Percentiles rank a stretch among this genome's conserved stretches.
These are phyloP conservation scores for Parazoanthus darwini DNA, from an alignment of 92 coral and sea anemone species.

Conservation along the genomic window DNA sequence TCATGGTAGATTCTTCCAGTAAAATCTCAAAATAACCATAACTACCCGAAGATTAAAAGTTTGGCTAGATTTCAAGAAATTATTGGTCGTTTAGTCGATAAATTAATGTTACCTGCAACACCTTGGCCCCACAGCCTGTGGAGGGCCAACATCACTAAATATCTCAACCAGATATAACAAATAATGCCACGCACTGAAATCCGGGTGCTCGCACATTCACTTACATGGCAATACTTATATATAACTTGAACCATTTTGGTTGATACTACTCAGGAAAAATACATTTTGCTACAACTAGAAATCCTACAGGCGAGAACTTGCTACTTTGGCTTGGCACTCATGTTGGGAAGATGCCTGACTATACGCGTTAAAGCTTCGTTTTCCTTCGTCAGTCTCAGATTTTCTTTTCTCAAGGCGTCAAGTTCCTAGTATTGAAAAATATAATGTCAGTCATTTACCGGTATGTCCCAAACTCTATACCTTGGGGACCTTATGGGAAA, in stretches of 20 bases:
- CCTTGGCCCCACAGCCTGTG: background rate
- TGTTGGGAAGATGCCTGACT: slow-evolving; percentile 80
- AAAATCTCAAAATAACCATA: background rate
- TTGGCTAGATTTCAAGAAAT: background rate
- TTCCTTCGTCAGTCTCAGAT: slow-evolving; percentile 84
- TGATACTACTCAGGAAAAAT: background rate
- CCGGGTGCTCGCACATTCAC: background rate
- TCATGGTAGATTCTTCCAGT: background rate
- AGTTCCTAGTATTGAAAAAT: slow-evolving; percentile 63
- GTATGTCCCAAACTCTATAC: too few species aligned
- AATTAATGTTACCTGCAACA: slow-evolving; percentile 27
- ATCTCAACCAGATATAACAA: slow-evolving; percentile 24
- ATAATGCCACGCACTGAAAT: slow-evolving; percentile 18
- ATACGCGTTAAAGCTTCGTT: slow-evolving; percentile 94
- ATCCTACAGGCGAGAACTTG: background rate
- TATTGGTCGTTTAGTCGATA: slow-evolving; percentile 5
- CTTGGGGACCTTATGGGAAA: too few species aligned
- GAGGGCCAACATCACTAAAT: background rate
- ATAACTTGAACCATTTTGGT: background rate
- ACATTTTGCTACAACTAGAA: slow-evolving; percentile 41
- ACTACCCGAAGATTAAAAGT: background rate
- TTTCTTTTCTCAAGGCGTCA: slow-evolving; percentile 76
- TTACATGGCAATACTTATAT: slow-evolving; percentile 14
- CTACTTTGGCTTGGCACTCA: slow-evolving; percentile 55
- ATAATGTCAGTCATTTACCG: background rate